Base-by-base conservation (phyloP, 2,113 vertebrate species). In the Corapipo altera region DNA sequence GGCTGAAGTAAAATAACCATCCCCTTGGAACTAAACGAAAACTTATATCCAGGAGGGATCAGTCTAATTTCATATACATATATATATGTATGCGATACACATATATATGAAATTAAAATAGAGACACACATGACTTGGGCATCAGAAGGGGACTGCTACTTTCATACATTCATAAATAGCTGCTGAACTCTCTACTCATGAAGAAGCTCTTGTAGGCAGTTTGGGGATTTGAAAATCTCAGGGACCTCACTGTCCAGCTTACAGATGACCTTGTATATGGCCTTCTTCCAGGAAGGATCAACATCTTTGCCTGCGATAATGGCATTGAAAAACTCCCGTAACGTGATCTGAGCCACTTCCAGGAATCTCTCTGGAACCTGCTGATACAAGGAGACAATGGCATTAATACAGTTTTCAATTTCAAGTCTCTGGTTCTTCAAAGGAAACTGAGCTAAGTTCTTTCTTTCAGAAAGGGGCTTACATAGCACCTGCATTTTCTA, bases 231-330 rank as follows among this genome's bases (percentile, higher is more conserved):
- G 98, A 99, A 99, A 98, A 99, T 98, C 97, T 99, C 99, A 21
- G 99, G 99, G 96, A 99, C 99, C 96, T 99, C 99, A 91, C 99
- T 99, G 98, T 99, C 99, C 98, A 99, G 98, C 98, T 99, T 99
- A 98, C 99, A 99, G 98, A 99, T 99, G 98, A 99, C 99, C 98
- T 99, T 99, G 98, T 99, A 99, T 97, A 99, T 99, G 98, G 99
- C 99, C 99, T 99, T 99, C 98, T 99, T 99, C 99, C 99, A 99
- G 97, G 99, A 99, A 95, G 99, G 99, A 98, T 99, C 99, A 97
- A 99, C 99, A 95, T 99, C 99, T 98, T 99, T 99, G 96, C 99
- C 99, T 61, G 99, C 99, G 97, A 99, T 99, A 95, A 99, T 99
- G 98, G 99, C 99, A 95, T 99, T 99, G 98, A 99, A 99, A 98